Base-by-base conservation (phyloP, 2,113 vertebrate genomes). In the Hydrochoerus hydrochaeris region DNA sequence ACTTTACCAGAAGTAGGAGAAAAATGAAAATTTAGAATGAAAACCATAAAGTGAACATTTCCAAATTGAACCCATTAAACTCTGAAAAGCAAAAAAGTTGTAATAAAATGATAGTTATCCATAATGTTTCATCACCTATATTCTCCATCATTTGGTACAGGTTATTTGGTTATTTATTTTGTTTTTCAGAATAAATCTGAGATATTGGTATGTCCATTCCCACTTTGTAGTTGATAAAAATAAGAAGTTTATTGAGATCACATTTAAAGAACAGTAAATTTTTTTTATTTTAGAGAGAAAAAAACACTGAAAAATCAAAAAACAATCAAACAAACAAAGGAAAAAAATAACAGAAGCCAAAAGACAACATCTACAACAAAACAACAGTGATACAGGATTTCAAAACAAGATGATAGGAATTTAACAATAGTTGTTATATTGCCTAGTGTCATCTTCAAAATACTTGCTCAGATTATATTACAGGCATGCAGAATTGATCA, bases 1-100 rank as follows among this genome's bases (percentile, higher is more conserved):
- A 73, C 30, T 84, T 95, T 82, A 82, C 20, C 14, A 95, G 6
- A 92, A 92, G 41, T 32, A 77, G 30, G 3, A 65, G 28, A 73
- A 94, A 96, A 88, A 87, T 73, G 7, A 71, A 90, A 92, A 88
- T 90, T 11, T 32, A 82, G 41, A 94, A 81, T 80, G 28, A 91
- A 93, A 96, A 80, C 81, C 41, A 65, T 0, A 20, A 71, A 95
- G 17, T 38, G n/a, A 96, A 82, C 3, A 44, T 41, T 93, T 95
- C 90, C 69, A 94, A 95, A 49, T 52, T 81, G 38, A 97, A 52
- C 16, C 2, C 58, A 92, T 65, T 85, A 88, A 82, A 92, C 35
- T 75, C 14, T 35, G 77, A 13, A 75, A 91, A 96, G 35, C 20
- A 52, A 90, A 88, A 32, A 65, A 14, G 41, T 85, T 71, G 22